Evolutionary conservation across 1,140 invertebrate species (phyloP), one percentile per base, ranked within the genome.

Genomic region (Drosophila rhopaloa): DNA sequence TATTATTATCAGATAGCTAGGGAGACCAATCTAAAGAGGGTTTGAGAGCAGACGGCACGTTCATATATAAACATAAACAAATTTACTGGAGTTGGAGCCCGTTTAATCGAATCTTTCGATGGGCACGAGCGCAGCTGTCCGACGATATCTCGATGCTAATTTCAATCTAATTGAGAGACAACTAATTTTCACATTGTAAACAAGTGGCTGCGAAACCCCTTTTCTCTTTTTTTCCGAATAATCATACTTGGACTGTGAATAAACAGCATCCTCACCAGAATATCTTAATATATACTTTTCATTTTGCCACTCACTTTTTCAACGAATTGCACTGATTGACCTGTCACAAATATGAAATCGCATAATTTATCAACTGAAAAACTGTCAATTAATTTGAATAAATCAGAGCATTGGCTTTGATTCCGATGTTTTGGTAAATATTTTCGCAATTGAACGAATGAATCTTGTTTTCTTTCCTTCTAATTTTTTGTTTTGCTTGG

Each of bases 111-210:
- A 32, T 59, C 57, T 44, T 35, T 68, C n/a, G 14, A 35, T 56
- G 43, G 66, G 50, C 48, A 56, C 43, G 37, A 41, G 35, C 63
- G 4, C 67, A 71, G 65, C 51, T 55, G 65, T 48, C 44, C 11
- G 43, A 14, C 13, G n/a, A 24, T 24, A 38, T 55, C 35, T 29
- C 7, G 10, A 8, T 61, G 47, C 32, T 81, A 76, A 79, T 79
- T 47, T 47, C 24, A 8, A 40, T 63, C 53, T 74, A 80, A 59
- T 43, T 44, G 35, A 19, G 1, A 66, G 35, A 37, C 38, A 51
- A 43, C 41, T 38, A 79, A 72, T 59, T 58, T 72, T 67, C 50
- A 43, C 61, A 47, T 41, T 65, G 77, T 66, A 72, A 85, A 77
- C 81, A 85, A 51, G 56, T 85, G 73, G 65, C 50, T 67, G 60